A percentile compares a stretch with the other conserved stretches of the same genome.
phyloP scores from a whole-genome alignment of 64 coral and sea anemone genomes.

The Stichodactyla helianthus region DNA sequence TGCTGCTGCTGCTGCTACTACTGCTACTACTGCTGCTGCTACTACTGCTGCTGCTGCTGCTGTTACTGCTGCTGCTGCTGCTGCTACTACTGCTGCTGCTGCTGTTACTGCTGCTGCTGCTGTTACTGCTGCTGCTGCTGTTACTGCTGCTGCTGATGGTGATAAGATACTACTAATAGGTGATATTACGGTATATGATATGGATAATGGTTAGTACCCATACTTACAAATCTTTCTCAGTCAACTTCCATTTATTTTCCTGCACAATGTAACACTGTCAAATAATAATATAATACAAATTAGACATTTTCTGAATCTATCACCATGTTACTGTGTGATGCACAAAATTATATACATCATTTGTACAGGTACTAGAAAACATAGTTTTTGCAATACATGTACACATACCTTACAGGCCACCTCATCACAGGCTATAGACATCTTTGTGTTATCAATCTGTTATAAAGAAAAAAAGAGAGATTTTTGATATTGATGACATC shows the following conservation, averaged over 20 bases:
- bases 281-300: not conserved
- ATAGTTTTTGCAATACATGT: not conserved
- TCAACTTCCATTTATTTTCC: constrained; percentile 94
- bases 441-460: constrained; percentile 95
- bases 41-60: too few relatives aligned
- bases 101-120: too few relatives aligned
- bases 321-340: too few relatives aligned
- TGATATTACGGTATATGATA: not conserved
- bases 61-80: too few relatives aligned
- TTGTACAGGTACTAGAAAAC: not conserved
- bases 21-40: too few relatives aligned
- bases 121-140: too few relatives aligned
- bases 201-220: too few relatives aligned
- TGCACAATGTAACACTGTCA: constrained; percentile 75
- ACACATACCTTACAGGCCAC: constrained; percentile 78
- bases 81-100: too few relatives aligned
- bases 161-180: too few relatives aligned
- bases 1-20: too few relatives aligned
- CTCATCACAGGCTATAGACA: constrained; percentile 82
- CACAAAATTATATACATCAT: not conserved
- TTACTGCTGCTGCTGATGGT: too few relatives aligned
- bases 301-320: not conserved
- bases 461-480: not conserved
- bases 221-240: constrained; percentile 95
- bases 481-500: too few relatives aligned